Percentiles rank a stretch among this genome's conserved stretches.
Evolutionary conservation across 2,888 invertebrate species (phyloP).

Genomic region (Limenitis camilla): DNA sequence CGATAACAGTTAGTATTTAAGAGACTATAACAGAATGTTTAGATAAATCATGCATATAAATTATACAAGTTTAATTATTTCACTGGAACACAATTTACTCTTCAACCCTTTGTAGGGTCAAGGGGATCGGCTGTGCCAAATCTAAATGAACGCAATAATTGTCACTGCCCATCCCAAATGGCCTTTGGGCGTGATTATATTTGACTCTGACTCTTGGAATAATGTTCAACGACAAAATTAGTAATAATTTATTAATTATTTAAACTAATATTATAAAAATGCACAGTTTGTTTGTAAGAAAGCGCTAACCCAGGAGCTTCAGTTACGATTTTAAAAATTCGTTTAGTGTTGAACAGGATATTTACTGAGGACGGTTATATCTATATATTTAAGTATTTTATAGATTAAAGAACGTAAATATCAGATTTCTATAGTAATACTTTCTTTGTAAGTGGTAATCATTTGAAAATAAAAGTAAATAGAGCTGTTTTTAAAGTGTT

Average conservation of each 20-base stretch:
- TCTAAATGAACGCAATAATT: slow-evolving; percentile 74
- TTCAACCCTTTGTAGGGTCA: slow-evolving; percentile 52
- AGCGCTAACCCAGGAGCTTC: no score
- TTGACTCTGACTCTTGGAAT: slow-evolving; percentile 24
- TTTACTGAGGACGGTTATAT: no score
- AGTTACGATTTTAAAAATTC: no score
- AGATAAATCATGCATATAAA: neutral
- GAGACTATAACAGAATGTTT: neutral
- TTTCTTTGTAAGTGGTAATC: no score
- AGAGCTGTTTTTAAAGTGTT: no score
- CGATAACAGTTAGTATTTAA: no score
- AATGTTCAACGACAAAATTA: slow-evolving; percentile 6
- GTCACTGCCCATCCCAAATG: slow-evolving; percentile 44
- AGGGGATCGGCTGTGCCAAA: slow-evolving; percentile 58
- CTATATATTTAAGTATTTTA: no score
- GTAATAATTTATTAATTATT: neutral
- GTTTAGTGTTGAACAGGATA: no score
- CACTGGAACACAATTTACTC: neutral
- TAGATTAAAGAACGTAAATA: no score
- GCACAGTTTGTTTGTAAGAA: no score
- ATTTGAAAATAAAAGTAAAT: no score
- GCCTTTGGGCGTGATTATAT: slow-evolving; percentile 36
- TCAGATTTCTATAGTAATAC: no score
- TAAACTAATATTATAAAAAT: neutral
- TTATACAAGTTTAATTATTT: slow-evolving; percentile 1